Percentiles rank a stretch among this genome's conserved stretches.
Evolutionary conservation across 2,888 invertebrate genomes (phyloP).

Genomic region (Onthophagus sagittarius): DNA sequence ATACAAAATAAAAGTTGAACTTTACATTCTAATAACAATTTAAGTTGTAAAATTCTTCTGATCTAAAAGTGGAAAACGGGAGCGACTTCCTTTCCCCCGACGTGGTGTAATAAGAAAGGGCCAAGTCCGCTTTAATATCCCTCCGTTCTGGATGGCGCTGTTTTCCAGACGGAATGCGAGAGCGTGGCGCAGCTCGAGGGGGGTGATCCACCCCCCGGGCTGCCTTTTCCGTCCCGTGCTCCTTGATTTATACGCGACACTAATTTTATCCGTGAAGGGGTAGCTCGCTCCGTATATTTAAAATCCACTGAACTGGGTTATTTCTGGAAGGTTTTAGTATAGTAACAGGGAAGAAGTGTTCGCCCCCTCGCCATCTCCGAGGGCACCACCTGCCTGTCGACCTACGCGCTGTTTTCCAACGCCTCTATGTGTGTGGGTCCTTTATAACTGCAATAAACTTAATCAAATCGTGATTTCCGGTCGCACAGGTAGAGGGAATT

Average conservation of each 20-base stretch:
- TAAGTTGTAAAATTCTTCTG: not conserved
- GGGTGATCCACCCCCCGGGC: not conserved
- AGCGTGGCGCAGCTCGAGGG: not conserved
- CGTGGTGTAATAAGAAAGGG: not conserved
- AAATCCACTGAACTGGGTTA: conserved; percentile 24
- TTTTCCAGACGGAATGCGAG: not conserved
- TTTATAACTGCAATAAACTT: conserved; percentile 6
- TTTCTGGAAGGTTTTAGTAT: conserved; percentile 12
- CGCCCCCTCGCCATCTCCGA: not conserved
- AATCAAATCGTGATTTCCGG: conserved; percentile 12
- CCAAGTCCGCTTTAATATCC: not conserved
- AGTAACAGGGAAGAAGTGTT: not conserved
- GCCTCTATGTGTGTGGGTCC: not conserved
- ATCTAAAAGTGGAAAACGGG: not conserved
- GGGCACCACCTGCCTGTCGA: not conserved
- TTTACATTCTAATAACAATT: no score
- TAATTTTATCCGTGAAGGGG: conserved; percentile 24
- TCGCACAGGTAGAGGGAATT: conserved; percentile 2
- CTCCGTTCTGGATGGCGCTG: not conserved
- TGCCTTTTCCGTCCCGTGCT: not conserved
- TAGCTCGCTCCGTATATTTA: conserved; percentile 21
- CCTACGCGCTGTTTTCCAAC: not conserved
- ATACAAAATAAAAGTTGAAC: no score
- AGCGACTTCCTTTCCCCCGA: not conserved
- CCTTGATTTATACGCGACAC: conserved; percentile 24